These are phyloP conservation scores for Mustelus asterias DNA, from an alignment of 2,113 vertebrate genomes.

Conservation along the genomic window DNA sequence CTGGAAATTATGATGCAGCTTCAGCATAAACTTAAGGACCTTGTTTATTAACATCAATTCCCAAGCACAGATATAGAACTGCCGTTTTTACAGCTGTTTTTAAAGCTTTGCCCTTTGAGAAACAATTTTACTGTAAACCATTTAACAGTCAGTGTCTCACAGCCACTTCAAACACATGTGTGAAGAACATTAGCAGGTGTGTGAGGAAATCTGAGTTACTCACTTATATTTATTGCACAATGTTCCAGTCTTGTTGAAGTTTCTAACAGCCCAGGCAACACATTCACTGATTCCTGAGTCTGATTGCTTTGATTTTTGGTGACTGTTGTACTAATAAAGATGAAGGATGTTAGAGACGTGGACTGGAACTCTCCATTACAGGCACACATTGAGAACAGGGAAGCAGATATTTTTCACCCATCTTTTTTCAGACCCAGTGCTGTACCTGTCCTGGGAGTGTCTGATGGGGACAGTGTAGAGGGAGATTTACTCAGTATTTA, in stretches of 20 bases:
- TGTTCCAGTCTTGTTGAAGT: neutral
- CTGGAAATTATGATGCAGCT: neutral
- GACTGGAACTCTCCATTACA: neutral
- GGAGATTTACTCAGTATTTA: neutral
- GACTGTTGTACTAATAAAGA: neutral
- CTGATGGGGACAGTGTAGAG: too few species aligned
- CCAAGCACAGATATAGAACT: neutral
- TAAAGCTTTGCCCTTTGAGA: slow-evolving; percentile 29
- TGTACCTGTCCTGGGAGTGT: neutral
- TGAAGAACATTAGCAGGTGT: slow-evolving; percentile 27
- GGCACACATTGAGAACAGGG: neutral
- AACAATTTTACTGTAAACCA: slow-evolving; percentile 3
- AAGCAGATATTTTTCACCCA: neutral
- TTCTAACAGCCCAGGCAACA: neutral
- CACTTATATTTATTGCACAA: neutral
- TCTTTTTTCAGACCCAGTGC: neutral
- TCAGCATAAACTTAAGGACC: neutral
- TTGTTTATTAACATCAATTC: neutral
- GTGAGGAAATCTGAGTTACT: neutral
- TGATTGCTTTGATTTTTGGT: neutral
- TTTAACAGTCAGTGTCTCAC: slow-evolving; percentile 2
- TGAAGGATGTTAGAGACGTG: neutral
- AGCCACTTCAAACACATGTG: neutral
- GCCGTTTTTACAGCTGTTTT: neutral
- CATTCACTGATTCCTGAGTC: neutral